Conservation (phyloP, 2,113 vertebrate species). For the Equus quagga region DNA sequence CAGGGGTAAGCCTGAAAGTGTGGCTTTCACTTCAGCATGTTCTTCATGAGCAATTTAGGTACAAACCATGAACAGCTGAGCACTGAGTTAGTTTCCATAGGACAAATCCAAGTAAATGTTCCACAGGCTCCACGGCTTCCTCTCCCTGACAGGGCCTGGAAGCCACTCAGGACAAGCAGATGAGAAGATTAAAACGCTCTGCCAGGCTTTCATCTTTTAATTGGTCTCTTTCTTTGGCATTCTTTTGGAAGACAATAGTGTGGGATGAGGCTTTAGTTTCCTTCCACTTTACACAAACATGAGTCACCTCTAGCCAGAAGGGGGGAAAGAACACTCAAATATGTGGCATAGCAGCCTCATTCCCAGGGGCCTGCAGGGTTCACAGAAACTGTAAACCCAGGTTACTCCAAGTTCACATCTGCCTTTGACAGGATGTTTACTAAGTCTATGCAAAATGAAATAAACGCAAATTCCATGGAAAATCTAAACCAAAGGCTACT, state of each 20-base stretch:
- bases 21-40: neutral
- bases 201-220: constrained; percentile 46
- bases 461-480: constrained; percentile 54
- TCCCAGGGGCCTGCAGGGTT: constrained; percentile 3
- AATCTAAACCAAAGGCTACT: constrained; percentile 41
- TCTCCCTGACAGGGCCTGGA: neutral
- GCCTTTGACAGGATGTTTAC: constrained; percentile 42
- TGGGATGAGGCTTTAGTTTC: constrained; percentile 34
- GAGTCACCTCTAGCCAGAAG: neutral
- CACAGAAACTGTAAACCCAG: neutral
- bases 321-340: neutral
- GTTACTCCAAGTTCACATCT: neutral
- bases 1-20: neutral
- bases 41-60: neutral
- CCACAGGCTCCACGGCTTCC: neutral
- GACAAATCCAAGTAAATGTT: constrained; percentile 44
- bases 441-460: constrained; percentile 33
- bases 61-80: neutral
- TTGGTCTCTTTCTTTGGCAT: neutral
- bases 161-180: neutral
- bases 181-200: constrained; percentile 19
- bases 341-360: neutral
- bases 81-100: neutral
- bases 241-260: constrained; percentile 29
- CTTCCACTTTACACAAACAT: neutral